Conservation (phyloP, 2,888 invertebrate species). For the Ornithoptera alexandrae region DNA sequence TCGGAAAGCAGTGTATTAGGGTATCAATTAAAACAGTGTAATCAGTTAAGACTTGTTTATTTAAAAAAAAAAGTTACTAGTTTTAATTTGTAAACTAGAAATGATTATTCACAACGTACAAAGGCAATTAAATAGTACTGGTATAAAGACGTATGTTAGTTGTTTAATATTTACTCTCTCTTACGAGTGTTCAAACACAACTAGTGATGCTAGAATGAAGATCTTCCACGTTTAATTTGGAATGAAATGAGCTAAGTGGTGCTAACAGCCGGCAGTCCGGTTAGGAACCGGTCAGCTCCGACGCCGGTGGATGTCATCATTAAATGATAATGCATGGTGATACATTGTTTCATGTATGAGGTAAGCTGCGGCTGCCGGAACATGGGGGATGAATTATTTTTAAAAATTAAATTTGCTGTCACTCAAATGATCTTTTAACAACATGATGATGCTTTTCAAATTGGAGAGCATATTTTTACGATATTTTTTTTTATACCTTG, state of each 20-base stretch:
- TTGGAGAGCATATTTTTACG: too few relatives aligned
- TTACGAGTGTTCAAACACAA: conserved; percentile 21
- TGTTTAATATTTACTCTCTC: conserved; percentile 14
- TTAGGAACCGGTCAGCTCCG: conserved; percentile 15
- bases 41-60: too few relatives aligned
- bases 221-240: conserved; percentile 22
- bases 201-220: conserved; percentile 12
- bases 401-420: neutral
- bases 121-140: too few relatives aligned
- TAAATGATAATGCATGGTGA: conserved; percentile 12
- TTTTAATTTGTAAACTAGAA: too few relatives aligned
- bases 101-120: too few relatives aligned
- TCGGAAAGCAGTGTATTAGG: too few relatives aligned
- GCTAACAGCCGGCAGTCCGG: conserved; percentile 22
- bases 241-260: conserved; percentile 21
- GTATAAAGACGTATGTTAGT: neutral
- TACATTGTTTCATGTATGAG: conserved; percentile 6
- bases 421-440: too few relatives aligned
- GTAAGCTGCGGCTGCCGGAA: neutral
- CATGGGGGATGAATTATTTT: neutral
- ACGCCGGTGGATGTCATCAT: conserved; percentile 15
- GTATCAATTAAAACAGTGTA: too few relatives aligned
- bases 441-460: too few relatives aligned
- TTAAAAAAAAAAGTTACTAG: too few relatives aligned
- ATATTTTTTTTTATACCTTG: too few relatives aligned